These are phyloP conservation scores for Forbesichthys papilliferus DNA, from an alignment of 2,113 vertebrate genomes.

Conservation along the genomic window DNA sequence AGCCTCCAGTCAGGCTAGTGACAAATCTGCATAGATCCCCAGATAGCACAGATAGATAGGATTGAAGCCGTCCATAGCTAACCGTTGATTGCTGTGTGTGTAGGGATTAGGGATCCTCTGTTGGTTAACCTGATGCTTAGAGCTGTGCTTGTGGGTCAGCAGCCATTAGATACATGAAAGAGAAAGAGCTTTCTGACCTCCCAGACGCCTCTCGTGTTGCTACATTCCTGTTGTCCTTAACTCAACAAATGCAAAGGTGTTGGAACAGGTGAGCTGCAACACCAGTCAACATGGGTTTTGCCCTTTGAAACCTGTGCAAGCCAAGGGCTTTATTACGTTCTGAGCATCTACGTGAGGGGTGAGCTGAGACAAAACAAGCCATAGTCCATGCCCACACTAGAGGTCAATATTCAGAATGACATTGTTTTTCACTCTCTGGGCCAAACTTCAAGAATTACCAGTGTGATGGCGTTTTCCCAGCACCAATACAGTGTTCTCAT, in stretches of 20 bases:
- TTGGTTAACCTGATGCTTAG: constrained; percentile 54
- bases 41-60: constrained; percentile 6
- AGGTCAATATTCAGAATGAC: neutral
- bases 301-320: constrained; percentile 1
- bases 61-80: constrained; percentile 21
- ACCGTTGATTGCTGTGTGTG: constrained; percentile 29
- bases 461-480: neutral
- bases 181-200: constrained; percentile 30
- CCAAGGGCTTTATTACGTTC: constrained; percentile 7
- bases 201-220: constrained; percentile 12
- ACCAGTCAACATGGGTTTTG: constrained; percentile 16
- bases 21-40: constrained; percentile 40
- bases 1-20: constrained; percentile 22
- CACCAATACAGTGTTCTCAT: constrained; percentile 11
- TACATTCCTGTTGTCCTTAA: constrained; percentile 25
- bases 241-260: constrained; percentile 23
- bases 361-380: neutral
- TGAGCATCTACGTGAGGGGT: constrained; percentile 1
- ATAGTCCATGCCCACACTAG: constrained; percentile 1
- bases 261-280: constrained; percentile 39
- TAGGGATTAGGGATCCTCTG: constrained; percentile 44
- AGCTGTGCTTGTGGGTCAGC: constrained; percentile 42
- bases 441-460: neutral
- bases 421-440: neutral
- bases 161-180: constrained; percentile 47